Conservation (phyloP, 2,888 invertebrate genomes). For the Apantesis nais region DNA sequence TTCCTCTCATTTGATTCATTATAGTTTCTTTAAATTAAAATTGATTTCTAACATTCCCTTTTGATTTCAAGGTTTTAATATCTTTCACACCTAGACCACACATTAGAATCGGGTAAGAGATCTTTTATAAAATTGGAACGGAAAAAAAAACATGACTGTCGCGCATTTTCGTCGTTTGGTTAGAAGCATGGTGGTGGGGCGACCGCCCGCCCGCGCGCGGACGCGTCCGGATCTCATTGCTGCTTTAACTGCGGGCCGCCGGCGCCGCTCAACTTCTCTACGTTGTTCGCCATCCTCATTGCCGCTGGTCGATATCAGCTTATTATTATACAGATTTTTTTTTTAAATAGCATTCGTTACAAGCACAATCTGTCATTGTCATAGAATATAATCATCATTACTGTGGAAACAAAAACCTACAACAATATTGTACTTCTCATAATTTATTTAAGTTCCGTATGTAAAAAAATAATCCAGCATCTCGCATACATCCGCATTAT, state of each 20-base stretch:
- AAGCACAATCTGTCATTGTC: slow-evolving; percentile 28
- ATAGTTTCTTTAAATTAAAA: slow-evolving; percentile 7
- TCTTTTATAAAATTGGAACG: slow-evolving; percentile 2
- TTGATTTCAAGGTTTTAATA: slow-evolving; percentile 9
- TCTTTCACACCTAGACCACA: neutral
- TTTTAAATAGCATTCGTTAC: slow-evolving; percentile 8
- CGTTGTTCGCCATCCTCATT: slow-evolving; percentile 55
- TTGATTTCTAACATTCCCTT: slow-evolving; percentile 37
- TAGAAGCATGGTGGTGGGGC: slow-evolving; percentile 21
- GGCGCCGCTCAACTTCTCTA: slow-evolving; percentile 51
- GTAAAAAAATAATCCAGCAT: slow-evolving; percentile 50
- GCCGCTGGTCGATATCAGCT: slow-evolving; percentile 39
- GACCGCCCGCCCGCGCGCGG: slow-evolving; percentile 37
- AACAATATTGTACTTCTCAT: slow-evolving; percentile 85
- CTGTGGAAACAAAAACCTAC: slow-evolving; percentile 51
- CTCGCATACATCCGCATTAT: slow-evolving; percentile 56
- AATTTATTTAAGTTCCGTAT: slow-evolving; percentile 49
- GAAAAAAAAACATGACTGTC: slow-evolving; percentile 4
- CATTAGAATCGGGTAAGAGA: slow-evolving; percentile 8
- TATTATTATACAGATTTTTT: slow-evolving; percentile 21
- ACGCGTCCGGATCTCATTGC: slow-evolving; percentile 59
- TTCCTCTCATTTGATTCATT: slow-evolving; percentile 2
- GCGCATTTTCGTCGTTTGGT: slow-evolving; percentile 24
- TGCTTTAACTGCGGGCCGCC: slow-evolving; percentile 53
- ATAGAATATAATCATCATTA: slow-evolving; percentile 23